Evolutionary conservation across 2,797 vertebrate genomes (phyloP).

Genomic region (Rhabdophis nuchalis): DNA sequence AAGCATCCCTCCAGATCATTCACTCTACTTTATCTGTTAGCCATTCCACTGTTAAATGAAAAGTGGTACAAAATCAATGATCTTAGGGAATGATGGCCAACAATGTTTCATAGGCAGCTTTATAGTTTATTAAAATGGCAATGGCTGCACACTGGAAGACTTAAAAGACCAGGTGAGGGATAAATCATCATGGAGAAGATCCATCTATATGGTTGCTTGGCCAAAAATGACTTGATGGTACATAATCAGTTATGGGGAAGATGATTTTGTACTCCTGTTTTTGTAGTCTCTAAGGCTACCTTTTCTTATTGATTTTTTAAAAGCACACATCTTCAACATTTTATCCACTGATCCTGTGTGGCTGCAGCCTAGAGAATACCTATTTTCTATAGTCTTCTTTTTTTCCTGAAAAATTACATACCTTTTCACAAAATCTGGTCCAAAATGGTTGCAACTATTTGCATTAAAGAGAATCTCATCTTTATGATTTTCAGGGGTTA

Average conservation of each 20-base stretch:
- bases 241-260: not conserved
- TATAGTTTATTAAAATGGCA: not conserved
- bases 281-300: not conserved
- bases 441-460: not conserved
- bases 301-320: not conserved
- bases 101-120: not conserved
- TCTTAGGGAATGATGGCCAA: not conserved
- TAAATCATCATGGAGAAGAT: not conserved
- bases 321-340: not conserved
- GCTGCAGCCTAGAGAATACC: no score
- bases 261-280: not conserved
- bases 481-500: not conserved
- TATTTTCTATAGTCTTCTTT: not conserved
- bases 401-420: not conserved
- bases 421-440: not conserved
- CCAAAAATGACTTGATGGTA: not conserved
- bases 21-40: conserved; percentile 2
- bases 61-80: conserved; percentile 26
- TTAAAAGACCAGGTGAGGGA: not conserved
- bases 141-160: not conserved
- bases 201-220: not conserved
- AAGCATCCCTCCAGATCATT: not conserved
- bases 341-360: not conserved
- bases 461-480: not conserved
- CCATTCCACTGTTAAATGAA: conserved; percentile 29